Conservation (phyloP, 2,888 invertebrate species). For the Philopedon plagiatum region DNA sequence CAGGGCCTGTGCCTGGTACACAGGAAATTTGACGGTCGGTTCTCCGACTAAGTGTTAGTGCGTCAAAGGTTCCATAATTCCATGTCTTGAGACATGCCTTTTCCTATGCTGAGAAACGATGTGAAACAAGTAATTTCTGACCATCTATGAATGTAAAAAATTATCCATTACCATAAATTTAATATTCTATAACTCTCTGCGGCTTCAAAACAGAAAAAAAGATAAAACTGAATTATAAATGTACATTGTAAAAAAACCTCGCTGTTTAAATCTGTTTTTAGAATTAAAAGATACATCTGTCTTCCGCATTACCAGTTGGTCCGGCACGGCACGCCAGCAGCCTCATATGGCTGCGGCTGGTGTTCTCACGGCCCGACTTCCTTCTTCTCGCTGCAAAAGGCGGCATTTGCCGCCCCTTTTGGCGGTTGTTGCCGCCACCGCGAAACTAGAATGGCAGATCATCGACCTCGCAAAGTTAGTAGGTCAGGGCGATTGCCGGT, state of each 20-base stretch:
- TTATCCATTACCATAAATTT: too few relatives aligned
- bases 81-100: too few relatives aligned
- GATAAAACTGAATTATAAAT: constrained; percentile 9
- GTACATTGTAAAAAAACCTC: constrained; percentile 26
- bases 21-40: too few relatives aligned
- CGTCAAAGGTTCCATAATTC: too few relatives aligned
- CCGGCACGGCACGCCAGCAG: constrained; percentile 47
- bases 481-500: constrained; percentile 68
- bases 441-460: constrained; percentile 69
- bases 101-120: too few relatives aligned
- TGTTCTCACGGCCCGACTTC: constrained; percentile 51
- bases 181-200: too few relatives aligned
- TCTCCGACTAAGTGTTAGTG: too few relatives aligned
- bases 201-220: neutral
- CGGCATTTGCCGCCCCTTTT: constrained; percentile 47
- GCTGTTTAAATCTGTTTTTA: constrained; percentile 47
- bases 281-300: constrained; percentile 35
- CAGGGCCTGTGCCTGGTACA: too few relatives aligned
- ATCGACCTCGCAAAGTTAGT: constrained; percentile 69
- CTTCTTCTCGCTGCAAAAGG: constrained; percentile 45
- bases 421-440: constrained; percentile 46
- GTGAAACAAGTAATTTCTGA: too few relatives aligned
- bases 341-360: constrained; percentile 48
- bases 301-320: constrained; percentile 44
- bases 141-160: too few relatives aligned